Conservation (phyloP, 1,140 invertebrate species). For the Rhizoglyphus robini region DNA sequence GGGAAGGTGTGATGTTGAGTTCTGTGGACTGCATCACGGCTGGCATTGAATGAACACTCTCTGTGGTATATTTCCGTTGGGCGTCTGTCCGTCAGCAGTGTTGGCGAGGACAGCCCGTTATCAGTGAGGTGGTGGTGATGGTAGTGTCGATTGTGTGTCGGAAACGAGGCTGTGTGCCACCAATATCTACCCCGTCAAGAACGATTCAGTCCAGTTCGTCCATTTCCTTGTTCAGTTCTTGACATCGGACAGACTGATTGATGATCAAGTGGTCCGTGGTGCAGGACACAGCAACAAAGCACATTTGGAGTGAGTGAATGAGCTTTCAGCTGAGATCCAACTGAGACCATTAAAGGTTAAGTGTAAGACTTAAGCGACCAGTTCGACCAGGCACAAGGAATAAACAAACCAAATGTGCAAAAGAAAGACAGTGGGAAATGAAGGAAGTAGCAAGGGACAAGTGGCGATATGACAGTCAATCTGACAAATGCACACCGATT, state of each 20-base stretch:
- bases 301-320: not conserved
- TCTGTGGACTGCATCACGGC: slow-evolving; percentile 13
- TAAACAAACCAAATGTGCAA: not conserved
- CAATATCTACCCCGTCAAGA: not conserved
- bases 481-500: not conserved
- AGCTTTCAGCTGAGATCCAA: not conserved
- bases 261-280: not conserved
- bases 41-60: slow-evolving; percentile 21
- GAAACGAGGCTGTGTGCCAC: not conserved
- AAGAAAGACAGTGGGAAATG: not conserved
- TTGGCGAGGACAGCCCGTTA: slow-evolving; percentile 22
- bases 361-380: not conserved
- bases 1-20: slow-evolving; percentile 25
- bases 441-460: not conserved
- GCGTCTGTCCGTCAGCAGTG: slow-evolving; percentile 31
- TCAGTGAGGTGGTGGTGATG: slow-evolving; percentile 26
- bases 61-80: slow-evolving; percentile 19
- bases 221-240: slow-evolving; percentile 55
- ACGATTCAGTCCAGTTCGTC: not conserved
- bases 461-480: not conserved
- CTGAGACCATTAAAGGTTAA: slow-evolving; percentile 8
- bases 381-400: not conserved
- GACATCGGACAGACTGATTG: slow-evolving; percentile 34
- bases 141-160: not conserved
- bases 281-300: not conserved